These are phyloP conservation scores for Leptopilina clavipes DNA, from an alignment of 1,140 invertebrate genomes.

Conservation along the genomic window DNA sequence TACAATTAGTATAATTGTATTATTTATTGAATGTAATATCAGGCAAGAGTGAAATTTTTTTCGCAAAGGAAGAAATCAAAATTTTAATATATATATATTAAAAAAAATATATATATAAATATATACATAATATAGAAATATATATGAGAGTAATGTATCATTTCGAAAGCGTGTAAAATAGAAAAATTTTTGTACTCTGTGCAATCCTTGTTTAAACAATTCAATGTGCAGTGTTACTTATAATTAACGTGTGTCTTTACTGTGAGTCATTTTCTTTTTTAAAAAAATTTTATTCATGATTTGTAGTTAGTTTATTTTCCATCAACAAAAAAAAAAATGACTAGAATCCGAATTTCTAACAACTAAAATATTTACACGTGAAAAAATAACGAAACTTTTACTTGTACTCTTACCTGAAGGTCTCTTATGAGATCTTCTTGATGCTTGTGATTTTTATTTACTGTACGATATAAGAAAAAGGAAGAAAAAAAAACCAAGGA, in stretches of 20 bases:
- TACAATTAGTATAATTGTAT: conserved; percentile 31
- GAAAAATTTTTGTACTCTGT: conserved; percentile 19
- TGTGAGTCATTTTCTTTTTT: conserved; percentile 35
- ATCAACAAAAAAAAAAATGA: too few species aligned
- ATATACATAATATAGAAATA: conserved; percentile 33
- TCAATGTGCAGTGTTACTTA: conserved; percentile 18
- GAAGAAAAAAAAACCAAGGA: conserved; percentile 53
- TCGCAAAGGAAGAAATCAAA: conserved; percentile 47
- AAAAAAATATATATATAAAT: conserved; percentile 41
- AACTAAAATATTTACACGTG: conserved; percentile 57
- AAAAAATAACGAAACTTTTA: conserved; percentile 47
- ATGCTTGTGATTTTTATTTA: conserved; percentile 75
- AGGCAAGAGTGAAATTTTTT: conserved; percentile 21
- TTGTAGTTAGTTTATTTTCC: conserved; percentile 45
- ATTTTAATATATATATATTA: conserved; percentile 56
- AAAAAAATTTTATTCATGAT: conserved; percentile 42
- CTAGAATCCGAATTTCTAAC: conserved; percentile 43
- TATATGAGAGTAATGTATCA: conserved; percentile 29
- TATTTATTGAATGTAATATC: conserved; percentile 29
- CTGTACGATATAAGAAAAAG: conserved; percentile 54
- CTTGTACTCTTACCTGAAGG: conserved; percentile 67
- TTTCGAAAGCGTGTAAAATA: conserved; percentile 34
- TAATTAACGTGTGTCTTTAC: conserved; percentile 22
- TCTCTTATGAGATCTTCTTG: conserved; percentile 58
- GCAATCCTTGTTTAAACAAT: conserved; percentile 15